Evolutionary conservation across 2,797 vertebrate species (phyloP).

Genomic region (Margarornis squamiger): DNA sequence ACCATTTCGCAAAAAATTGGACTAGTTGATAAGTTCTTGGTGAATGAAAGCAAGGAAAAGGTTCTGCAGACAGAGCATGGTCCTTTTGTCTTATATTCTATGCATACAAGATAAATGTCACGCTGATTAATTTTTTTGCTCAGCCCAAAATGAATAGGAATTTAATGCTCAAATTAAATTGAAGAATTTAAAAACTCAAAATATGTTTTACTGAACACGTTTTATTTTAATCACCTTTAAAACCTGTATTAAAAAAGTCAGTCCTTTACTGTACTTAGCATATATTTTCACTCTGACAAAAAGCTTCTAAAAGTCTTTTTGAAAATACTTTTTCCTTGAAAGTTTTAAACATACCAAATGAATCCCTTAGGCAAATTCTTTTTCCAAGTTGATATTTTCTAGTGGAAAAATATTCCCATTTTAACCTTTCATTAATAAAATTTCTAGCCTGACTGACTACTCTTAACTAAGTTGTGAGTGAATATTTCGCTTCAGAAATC

Average conservation of each 20-base stretch:
- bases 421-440: not conserved
- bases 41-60: not conserved
- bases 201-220: not conserved
- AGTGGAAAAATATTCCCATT: not conserved
- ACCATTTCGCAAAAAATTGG: not conserved
- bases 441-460: not conserved
- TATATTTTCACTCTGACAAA: not conserved
- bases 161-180: constrained; percentile 61
- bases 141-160: constrained; percentile 32
- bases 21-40: not conserved
- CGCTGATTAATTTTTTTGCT: constrained; percentile 26
- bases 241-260: not conserved
- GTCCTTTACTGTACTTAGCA: not conserved
- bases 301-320: not conserved
- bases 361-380: not conserved
- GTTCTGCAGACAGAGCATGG: not conserved
- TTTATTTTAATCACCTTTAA: constrained; percentile 32
- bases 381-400: not conserved
- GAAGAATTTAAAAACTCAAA: constrained; percentile 40
- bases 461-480: not conserved
- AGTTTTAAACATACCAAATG: not conserved
- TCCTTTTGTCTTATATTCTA: not conserved
- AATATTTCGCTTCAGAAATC: not conserved
- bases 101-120: constrained; percentile 8
- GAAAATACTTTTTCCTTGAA: not conserved